Conservation (phyloP, 2,888 invertebrate species). For the Chironomus tentans region DNA sequence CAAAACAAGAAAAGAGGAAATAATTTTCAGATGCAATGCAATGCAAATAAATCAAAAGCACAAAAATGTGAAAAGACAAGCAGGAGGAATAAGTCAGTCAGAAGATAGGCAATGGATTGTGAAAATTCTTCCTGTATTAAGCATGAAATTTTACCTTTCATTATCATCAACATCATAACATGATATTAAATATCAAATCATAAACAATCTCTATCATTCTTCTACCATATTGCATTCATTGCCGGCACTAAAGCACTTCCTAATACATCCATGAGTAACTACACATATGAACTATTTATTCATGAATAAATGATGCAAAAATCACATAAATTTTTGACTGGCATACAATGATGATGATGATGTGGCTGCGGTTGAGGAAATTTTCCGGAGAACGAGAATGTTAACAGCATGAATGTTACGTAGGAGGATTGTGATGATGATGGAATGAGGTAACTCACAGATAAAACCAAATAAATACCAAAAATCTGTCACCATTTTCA, state of each 20-base stretch:
- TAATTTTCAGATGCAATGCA: not conserved
- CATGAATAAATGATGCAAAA: constrained; percentile 12
- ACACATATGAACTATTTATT: not conserved
- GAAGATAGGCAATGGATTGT: constrained; percentile 9
- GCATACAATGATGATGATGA: constrained; percentile 3
- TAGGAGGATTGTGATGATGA: not conserved
- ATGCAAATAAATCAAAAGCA: not conserved
- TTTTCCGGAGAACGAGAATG: not conserved
- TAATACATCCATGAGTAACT: not conserved
- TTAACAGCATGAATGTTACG: not conserved
- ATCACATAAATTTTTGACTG: constrained; percentile 18
- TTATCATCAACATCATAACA: constrained; percentile 2
- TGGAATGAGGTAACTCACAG: not conserved
- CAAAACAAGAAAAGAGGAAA: not conserved
- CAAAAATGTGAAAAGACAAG: not conserved
- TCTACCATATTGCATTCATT: not conserved
- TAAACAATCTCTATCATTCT: not conserved
- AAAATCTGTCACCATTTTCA: constrained; percentile 9
- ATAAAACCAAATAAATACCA: not conserved
- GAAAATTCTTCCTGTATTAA: constrained; percentile 10
- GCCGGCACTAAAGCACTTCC: not conserved
- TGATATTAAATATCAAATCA: not conserved
- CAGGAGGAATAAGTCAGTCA: not conserved
- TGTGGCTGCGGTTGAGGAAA: constrained; percentile 15
- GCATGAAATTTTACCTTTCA: not conserved